Base-by-base conservation (phyloP, 2,888 invertebrate species). In the Platycheirus albimanus region DNA sequence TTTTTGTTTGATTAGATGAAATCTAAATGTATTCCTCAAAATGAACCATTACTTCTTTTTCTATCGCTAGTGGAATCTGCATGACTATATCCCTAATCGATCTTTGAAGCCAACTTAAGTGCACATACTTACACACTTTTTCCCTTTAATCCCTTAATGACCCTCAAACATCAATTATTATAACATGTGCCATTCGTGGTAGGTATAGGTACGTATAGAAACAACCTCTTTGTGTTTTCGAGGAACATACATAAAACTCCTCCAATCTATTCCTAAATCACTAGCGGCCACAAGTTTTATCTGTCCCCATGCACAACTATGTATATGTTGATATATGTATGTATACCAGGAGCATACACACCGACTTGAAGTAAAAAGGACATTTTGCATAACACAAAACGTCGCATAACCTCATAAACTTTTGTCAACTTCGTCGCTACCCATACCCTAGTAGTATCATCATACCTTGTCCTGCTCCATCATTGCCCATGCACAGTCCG, bases 371-470 rank as follows among this genome's bases (percentile, higher is more conserved):
- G 61, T 30, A 61, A 47, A 70, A 69, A 56, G 43, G 36, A 54
- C 49, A 69, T 64, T 75, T 70, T 75, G 66, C 72, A 75, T 38
- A 66, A 71, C 47, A 51, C 30, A 54, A 74, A 74, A 64, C 24
- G 20, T 69, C 74, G 11, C 74, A 79, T 74, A 79, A 79, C 63
- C 69, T 69, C 74, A 45, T 56, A 77, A 64, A 77, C 64, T 56
- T 47, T 56, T 64, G 49, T 49, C 64, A 49, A 70, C 70, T 47
- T 64, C 6, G 24, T 58, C 56, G 15, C 15, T 58, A 24, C 56
- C 30, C 30, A 33, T 8, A 8, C 30, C 30, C n/a, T n/a, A n/a
- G n/a, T n/a, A n/a, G n/a, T n/a, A 8, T 8, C 5, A 33, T 8
- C 5, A 4, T 4, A 4, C 8, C 5, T 33, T 1, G 30, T 54